Evolutionary conservation across 2,113 vertebrate species (phyloP).

Genomic region (Tenrec ecaudatus): DNA sequence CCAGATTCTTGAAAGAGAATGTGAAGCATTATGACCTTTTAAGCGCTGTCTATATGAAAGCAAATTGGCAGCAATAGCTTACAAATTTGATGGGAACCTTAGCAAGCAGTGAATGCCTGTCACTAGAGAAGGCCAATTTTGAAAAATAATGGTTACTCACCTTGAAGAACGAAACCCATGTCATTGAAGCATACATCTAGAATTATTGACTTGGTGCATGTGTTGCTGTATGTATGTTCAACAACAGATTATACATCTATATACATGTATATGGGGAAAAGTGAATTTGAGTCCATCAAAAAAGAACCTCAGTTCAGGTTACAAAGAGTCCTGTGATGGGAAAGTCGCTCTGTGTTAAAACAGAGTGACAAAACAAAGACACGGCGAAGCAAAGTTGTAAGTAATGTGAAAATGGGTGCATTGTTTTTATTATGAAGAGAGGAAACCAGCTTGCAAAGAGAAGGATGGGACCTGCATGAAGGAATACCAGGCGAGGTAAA

Average conservation of each 20-base stretch:
- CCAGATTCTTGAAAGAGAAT: background rate
- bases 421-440: background rate
- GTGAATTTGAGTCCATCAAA: background rate
- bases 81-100: background rate
- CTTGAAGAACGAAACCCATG: background rate
- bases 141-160: background rate
- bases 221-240: background rate
- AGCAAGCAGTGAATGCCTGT: background rate
- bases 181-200: background rate
- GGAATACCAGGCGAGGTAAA: background rate
- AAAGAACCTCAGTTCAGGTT: background rate
- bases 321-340: background rate
- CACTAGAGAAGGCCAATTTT: background rate
- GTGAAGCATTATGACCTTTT: background rate
- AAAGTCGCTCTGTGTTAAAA: background rate
- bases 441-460: background rate
- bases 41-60: background rate
- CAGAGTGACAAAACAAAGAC: background rate
- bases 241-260: no score
- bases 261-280: background rate
- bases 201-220: background rate
- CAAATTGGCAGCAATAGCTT: background rate
- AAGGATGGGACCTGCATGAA: background rate
- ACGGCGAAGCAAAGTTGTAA: background rate
- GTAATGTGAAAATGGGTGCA: background rate